These are phyloP conservation scores for Alloscopus bannaensis DNA, from an alignment of 2,888 invertebrate genomes.

Conservation along the genomic window DNA sequence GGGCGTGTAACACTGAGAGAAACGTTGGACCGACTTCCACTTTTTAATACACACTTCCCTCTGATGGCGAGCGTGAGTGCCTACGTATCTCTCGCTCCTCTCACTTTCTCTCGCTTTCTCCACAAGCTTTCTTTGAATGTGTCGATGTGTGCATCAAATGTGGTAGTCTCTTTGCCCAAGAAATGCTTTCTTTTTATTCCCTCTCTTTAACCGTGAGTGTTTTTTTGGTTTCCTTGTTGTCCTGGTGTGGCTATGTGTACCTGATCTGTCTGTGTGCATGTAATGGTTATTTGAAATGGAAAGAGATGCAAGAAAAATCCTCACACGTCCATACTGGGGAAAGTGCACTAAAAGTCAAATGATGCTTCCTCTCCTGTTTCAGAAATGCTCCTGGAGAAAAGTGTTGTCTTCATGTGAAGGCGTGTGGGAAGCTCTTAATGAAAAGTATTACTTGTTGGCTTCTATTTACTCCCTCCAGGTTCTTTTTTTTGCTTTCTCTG, in stretches of 20 bases:
- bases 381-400: slow-evolving; percentile 28
- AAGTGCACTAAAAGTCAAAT: slow-evolving; percentile 53
- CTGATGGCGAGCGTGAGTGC: neutral
- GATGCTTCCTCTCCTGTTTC: slow-evolving; percentile 25
- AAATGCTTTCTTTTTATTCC: slow-evolving; percentile 14
- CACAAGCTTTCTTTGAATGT: neutral
- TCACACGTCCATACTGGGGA: neutral
- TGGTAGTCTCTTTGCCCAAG: slow-evolving; percentile 12
- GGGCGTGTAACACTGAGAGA: slow-evolving; percentile 57
- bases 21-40: slow-evolving; percentile 25
- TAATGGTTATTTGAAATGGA: neutral
- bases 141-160: neutral
- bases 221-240: slow-evolving; percentile 51
- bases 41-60: slow-evolving; percentile 36
- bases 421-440: slow-evolving; percentile 29
- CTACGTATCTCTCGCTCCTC: slow-evolving; percentile 6
- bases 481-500: neutral
- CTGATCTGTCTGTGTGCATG: slow-evolving; percentile 10
- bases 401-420: slow-evolving; percentile 22
- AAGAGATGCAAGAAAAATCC: neutral
- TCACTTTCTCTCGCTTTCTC: slow-evolving; percentile 5
- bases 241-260: slow-evolving; percentile 22
- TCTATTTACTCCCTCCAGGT: slow-evolving; percentile 11
- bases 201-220: slow-evolving; percentile 43
- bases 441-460: slow-evolving; percentile 42